Conservation (phyloP, 2,888 invertebrate genomes). For the Protophormia terraenovae region DNA sequence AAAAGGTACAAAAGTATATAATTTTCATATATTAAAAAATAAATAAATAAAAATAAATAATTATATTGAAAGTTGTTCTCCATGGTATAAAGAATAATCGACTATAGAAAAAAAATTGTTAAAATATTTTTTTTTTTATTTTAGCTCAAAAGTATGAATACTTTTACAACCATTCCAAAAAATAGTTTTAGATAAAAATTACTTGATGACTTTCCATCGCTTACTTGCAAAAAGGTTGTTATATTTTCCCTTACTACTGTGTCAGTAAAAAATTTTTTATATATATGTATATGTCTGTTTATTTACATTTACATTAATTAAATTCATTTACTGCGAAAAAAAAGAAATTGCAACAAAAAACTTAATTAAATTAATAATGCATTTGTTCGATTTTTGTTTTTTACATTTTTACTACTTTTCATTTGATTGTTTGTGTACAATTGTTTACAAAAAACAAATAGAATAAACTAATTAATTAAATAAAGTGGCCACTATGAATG, state of each 20-base stretch:
- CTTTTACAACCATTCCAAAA: too few relatives aligned
- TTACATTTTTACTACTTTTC: neutral
- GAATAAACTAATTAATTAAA: constrained; percentile 58
- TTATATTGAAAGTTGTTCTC: too few relatives aligned
- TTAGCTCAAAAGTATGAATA: too few relatives aligned
- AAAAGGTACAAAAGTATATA: too few relatives aligned
- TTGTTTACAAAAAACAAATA: constrained; percentile 18
- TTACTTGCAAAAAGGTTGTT: neutral
- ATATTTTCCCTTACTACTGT: neutral
- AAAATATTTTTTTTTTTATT: too few relatives aligned
- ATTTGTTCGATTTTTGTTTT: neutral
- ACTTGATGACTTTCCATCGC: too few relatives aligned
- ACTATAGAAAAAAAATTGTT: too few relatives aligned
- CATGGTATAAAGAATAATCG: too few relatives aligned
- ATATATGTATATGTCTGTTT: neutral
- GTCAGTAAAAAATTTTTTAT: neutral
- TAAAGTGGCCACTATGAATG: constrained; percentile 12
- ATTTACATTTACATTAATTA: constrained; percentile 30
- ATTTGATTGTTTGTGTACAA: constrained; percentile 2
- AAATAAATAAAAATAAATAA: too few relatives aligned
- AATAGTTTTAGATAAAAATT: too few relatives aligned
- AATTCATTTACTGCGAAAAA: neutral
- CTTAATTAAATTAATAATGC: constrained; percentile 45
- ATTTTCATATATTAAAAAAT: too few relatives aligned
- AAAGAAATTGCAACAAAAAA: constrained; percentile 3